A percentile compares a stretch with the other conserved stretches of the same genome.
Evolutionary conservation across 2,888 invertebrate genomes (phyloP).

Genomic region (Idaea biselata): DNA sequence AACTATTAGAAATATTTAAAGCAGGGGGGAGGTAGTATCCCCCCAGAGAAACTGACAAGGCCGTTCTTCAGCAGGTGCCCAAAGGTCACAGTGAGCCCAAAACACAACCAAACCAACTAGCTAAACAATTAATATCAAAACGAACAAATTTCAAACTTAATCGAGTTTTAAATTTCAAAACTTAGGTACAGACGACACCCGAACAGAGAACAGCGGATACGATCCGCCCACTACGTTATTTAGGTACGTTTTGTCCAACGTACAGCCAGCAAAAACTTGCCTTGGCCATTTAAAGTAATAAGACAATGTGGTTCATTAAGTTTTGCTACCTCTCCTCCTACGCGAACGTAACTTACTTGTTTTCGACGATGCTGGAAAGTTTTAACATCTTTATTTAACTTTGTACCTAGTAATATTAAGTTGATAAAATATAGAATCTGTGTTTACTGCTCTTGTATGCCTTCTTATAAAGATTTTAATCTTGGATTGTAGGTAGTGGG

Average conservation of each 20-base stretch:
- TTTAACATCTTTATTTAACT: conserved; percentile 22
- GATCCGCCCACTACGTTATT: conserved; percentile 60
- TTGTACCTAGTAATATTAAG: conserved; percentile 14
- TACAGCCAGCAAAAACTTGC: conserved; percentile 56
- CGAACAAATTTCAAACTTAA: neutral
- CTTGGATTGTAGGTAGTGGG: neutral
- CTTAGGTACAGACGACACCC: conserved; percentile 28
- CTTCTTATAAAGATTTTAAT: neutral
- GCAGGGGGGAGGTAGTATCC: too few species aligned
- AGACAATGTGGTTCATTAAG: conserved; percentile 76
- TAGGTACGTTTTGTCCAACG: conserved; percentile 60
- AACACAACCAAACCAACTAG: too few species aligned
- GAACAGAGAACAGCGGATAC: conserved; percentile 52
- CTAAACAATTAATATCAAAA: neutral
- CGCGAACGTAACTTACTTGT: conserved; percentile 43
- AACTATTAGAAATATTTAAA: too few species aligned
- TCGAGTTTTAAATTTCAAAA: conserved; percentile 3
- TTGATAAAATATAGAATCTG: conserved; percentile 15
- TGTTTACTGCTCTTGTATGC: neutral
- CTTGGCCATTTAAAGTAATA: conserved; percentile 70
- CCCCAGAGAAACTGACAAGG: too few species aligned
- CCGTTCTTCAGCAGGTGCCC: too few species aligned
- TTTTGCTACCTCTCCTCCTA: conserved; percentile 60
- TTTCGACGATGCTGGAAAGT: conserved; percentile 35
- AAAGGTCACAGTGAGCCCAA: too few species aligned